Conservation (phyloP, 2,113 vertebrate species). For the Cranoglanis bouderius region DNA sequence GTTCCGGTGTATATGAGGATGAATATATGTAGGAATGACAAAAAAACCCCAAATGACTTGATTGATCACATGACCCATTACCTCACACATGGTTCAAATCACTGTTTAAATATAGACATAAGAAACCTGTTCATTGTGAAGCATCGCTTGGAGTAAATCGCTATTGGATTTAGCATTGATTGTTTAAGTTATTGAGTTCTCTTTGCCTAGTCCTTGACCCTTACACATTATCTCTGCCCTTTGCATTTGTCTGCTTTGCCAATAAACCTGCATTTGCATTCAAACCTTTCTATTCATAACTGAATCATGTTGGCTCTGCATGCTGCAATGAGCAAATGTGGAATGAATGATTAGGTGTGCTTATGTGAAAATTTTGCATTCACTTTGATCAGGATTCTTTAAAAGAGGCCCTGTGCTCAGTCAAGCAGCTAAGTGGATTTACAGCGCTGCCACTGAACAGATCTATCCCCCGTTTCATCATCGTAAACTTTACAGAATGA, state of each 20-base stretch:
- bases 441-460: not conserved
- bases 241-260: not conserved
- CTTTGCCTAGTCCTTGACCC: not conserved
- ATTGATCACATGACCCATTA: not conserved
- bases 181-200: not conserved
- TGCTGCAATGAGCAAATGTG: not conserved
- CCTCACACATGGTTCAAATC: not conserved
- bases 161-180: not conserved
- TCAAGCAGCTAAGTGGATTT: not conserved
- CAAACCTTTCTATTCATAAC: not conserved
- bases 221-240: not conserved
- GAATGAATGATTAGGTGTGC: not conserved
- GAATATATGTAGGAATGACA: not conserved
- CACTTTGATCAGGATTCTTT: not conserved
- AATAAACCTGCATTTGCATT: not conserved
- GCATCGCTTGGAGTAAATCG: not conserved
- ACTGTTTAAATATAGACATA: not conserved
- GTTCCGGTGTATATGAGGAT: not conserved
- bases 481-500: not conserved
- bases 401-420: not conserved
- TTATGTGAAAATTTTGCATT: not conserved
- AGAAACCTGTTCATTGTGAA: not conserved
- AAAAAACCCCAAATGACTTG: not conserved
- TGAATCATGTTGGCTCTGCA: not conserved
- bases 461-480: not conserved